Evolutionary conservation across 2,797 vertebrate genomes (phyloP).

Genomic region (Chiloscyllium punctatum): DNA sequence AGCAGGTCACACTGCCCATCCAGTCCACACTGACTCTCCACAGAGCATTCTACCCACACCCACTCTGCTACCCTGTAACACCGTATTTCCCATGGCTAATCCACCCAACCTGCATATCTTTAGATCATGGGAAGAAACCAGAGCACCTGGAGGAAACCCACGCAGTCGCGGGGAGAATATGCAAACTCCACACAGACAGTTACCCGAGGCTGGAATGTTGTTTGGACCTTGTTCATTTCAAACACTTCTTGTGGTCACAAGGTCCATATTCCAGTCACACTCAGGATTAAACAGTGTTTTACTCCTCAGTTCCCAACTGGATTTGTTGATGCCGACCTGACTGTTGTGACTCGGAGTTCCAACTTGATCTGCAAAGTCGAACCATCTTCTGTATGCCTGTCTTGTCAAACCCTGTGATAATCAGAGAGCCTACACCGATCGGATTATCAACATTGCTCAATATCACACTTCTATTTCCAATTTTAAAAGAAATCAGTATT

Average conservation of each 20-base stretch:
- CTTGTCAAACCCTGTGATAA: not conserved
- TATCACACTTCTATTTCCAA: not conserved
- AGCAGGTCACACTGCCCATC: too few species aligned
- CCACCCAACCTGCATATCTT: too few species aligned
- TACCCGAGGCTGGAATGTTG: too few species aligned
- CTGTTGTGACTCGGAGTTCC: not conserved
- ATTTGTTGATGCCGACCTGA: not conserved
- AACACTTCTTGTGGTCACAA: not conserved
- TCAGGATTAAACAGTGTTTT: not conserved
- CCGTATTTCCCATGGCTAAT: too few species aligned
- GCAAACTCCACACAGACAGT: too few species aligned
- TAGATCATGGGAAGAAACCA: too few species aligned
- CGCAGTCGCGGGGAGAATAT: too few species aligned
- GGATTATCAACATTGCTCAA: not conserved
- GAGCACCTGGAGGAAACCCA: too few species aligned
- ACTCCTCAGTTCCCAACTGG: not conserved
- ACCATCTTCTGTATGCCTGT: not conserved
- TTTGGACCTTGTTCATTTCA: not conserved
- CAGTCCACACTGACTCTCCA: too few species aligned
- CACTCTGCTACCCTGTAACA: too few species aligned
- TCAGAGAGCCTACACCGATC: not conserved
- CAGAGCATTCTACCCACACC: too few species aligned
- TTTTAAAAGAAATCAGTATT: not conserved
- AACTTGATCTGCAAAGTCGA: not conserved
- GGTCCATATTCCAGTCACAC: not conserved